Evolutionary conservation across 2,888 invertebrate species (phyloP).

Genomic region (Nymphalis urticae): DNA sequence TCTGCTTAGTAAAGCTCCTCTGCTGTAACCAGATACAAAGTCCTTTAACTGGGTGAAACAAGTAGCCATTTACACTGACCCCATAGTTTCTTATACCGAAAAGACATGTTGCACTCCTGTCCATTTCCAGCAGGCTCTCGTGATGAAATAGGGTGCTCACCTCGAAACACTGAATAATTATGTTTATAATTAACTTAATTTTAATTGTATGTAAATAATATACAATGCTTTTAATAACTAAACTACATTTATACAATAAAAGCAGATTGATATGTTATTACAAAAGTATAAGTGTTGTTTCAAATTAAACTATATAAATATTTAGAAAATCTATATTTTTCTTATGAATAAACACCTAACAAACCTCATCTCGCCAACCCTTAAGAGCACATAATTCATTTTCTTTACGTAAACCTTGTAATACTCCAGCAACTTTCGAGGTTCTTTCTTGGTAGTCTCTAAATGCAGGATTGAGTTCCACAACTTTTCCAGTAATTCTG

Average conservation of each 20-base stretch:
- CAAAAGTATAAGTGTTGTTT: too few species aligned
- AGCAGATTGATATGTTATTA: too few species aligned
- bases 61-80: slow-evolving; percentile 96
- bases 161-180: slow-evolving; percentile 86
- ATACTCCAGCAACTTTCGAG: slow-evolving; percentile 87
- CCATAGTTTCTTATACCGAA: slow-evolving; percentile 97
- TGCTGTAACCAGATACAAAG: slow-evolving; percentile 96
- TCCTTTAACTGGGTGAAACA: slow-evolving; percentile 91
- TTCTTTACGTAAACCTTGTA: slow-evolving; percentile 88
- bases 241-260: too few species aligned
- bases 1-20: slow-evolving; percentile 94
- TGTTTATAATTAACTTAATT: too few species aligned
- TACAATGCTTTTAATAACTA: too few species aligned
- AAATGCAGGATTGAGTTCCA: slow-evolving; percentile 93
- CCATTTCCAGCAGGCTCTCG: slow-evolving; percentile 88
- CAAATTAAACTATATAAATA: too few species aligned
- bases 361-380: slow-evolving; percentile 96
- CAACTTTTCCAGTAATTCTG: slow-evolving; percentile 85
- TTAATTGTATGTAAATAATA: too few species aligned
- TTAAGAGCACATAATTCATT: slow-evolving; percentile 90
- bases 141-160: slow-evolving; percentile 86
- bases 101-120: slow-evolving; percentile 94
- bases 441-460: slow-evolving; percentile 92
- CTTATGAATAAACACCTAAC: background rate
- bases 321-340: too few species aligned